These are phyloP conservation scores for Scylla paramamosain DNA, from an alignment of 1,140 invertebrate species.

Conservation along the genomic window DNA sequence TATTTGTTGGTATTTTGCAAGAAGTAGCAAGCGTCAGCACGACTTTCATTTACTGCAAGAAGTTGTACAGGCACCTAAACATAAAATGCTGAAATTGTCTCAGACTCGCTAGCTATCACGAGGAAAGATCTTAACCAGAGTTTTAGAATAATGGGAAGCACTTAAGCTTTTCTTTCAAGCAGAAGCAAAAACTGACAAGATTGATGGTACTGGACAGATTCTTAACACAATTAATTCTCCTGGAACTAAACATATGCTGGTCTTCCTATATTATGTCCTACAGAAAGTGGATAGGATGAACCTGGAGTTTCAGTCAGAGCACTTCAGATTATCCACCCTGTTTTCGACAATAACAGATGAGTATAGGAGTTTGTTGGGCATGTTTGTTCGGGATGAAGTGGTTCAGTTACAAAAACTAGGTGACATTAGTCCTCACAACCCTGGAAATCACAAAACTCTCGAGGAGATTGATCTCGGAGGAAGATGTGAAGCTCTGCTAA, in stretches of 20 bases:
- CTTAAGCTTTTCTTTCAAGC: constrained; percentile 28
- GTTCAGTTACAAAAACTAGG: not conserved
- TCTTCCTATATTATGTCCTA: constrained; percentile 58
- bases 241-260: constrained; percentile 54
- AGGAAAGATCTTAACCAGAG: not conserved
- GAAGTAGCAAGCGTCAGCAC: not conserved
- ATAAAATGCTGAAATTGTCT: constrained; percentile 53
- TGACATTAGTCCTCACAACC: constrained; percentile 23
- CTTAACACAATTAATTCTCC: constrained; percentile 10
- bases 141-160: constrained; percentile 34
- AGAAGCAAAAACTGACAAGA: not conserved
- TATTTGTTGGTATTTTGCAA: constrained; percentile 41
- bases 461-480: constrained; percentile 7
- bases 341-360: constrained; percentile 36
- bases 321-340: constrained; percentile 18
- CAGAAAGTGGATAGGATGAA: constrained; percentile 58
- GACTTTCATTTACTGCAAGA: constrained; percentile 41
- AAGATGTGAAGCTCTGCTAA: constrained; percentile 54
- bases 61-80: not conserved
- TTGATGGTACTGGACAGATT: constrained; percentile 54
- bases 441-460: not conserved
- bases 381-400: constrained; percentile 52
- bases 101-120: not conserved
- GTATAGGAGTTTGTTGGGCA: constrained; percentile 43
- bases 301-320: constrained; percentile 41